Percentiles rank a stretch among this genome's conserved stretches.
These are phyloP conservation scores for Pyrrhia umbra DNA, from an alignment of 2,888 invertebrate genomes.

Conservation along the genomic window DNA sequence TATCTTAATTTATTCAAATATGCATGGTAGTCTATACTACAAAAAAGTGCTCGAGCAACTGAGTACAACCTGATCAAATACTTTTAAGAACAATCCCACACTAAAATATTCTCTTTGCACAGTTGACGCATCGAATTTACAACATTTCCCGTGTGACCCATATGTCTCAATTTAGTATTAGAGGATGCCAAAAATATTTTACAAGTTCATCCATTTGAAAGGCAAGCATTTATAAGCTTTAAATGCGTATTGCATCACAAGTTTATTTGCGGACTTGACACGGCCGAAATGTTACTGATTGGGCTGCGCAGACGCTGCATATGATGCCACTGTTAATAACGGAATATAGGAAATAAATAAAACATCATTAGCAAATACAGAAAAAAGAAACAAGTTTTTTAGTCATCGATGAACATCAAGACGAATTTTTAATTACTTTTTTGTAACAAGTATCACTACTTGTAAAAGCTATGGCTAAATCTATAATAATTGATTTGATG, in stretches of 20 bases:
- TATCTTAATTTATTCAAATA: slow-evolving; percentile 78
- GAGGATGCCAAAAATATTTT: slow-evolving; percentile 66
- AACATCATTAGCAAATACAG: slow-evolving; percentile 3
- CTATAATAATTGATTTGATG: slow-evolving; percentile 11
- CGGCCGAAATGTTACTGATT: slow-evolving; percentile 69
- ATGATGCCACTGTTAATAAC: slow-evolving; percentile 54
- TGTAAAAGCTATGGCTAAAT: neutral
- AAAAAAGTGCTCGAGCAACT: slow-evolving; percentile 36
- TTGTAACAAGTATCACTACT: no score
- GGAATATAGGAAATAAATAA: slow-evolving; percentile 27
- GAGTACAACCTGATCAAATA: slow-evolving; percentile 19
- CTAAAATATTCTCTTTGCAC: slow-evolving; percentile 18
- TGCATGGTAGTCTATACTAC: slow-evolving; percentile 32
- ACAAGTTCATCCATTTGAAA: slow-evolving; percentile 54
- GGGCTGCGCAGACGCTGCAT: slow-evolving; percentile 58
- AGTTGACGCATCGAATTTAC: slow-evolving; percentile 17
- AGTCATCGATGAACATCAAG: no score
- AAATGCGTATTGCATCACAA: slow-evolving; percentile 77
- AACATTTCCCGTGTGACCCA: slow-evolving; percentile 34
- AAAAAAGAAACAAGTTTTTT: neutral
- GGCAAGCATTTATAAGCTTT: slow-evolving; percentile 63
- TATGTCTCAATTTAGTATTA: slow-evolving; percentile 59
- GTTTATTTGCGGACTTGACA: slow-evolving; percentile 83
- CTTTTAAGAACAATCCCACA: slow-evolving; percentile 8
- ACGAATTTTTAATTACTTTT: no score